Evolutionary conservation across 2,113 vertebrate species (phyloP).

Genomic region (Ptyas mucosa): DNA sequence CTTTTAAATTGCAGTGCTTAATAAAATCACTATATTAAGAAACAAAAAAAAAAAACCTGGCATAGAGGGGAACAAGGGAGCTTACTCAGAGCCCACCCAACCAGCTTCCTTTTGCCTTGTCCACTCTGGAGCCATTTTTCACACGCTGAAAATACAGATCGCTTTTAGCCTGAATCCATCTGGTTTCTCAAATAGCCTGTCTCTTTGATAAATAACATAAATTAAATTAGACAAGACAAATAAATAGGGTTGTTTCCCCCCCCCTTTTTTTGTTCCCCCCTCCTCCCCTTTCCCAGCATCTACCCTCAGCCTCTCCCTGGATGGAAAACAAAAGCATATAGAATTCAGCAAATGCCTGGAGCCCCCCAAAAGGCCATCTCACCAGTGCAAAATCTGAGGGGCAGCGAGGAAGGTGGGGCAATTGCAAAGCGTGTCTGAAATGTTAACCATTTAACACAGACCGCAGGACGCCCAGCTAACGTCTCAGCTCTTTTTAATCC

Average conservation of each 20-base stretch:
- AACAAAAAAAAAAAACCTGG: background rate
- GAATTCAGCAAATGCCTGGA: conserved; percentile 55
- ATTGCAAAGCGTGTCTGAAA: conserved; percentile 62
- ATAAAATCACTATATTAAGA: background rate
- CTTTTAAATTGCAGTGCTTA: background rate
- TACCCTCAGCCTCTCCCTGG: conserved; percentile 53
- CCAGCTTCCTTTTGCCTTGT: conserved; percentile 45
- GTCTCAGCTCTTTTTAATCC: background rate
- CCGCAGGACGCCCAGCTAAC: background rate
- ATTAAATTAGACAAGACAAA: conserved; percentile 83
- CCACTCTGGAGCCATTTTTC: conserved; percentile 71
- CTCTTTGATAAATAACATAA: conserved; percentile 84
- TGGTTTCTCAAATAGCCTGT: conserved; percentile 85
- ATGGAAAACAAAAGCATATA: conserved; percentile 54
- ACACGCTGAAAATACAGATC: conserved; percentile 74
- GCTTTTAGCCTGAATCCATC: conserved; percentile 80
- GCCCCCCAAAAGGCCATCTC: conserved; percentile 27
- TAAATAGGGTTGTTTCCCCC: conserved; percentile 65
- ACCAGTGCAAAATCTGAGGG: background rate
- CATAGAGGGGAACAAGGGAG: background rate
- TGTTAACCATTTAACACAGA: conserved; percentile 41
- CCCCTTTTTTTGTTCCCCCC: conserved; percentile 33
- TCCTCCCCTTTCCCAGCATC: conserved; percentile 32
- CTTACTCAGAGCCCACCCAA: background rate
- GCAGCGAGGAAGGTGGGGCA: background rate